These are phyloP conservation scores for Toxotes chatareus DNA, from an alignment of 2,113 vertebrate species.

Conservation along the genomic window DNA sequence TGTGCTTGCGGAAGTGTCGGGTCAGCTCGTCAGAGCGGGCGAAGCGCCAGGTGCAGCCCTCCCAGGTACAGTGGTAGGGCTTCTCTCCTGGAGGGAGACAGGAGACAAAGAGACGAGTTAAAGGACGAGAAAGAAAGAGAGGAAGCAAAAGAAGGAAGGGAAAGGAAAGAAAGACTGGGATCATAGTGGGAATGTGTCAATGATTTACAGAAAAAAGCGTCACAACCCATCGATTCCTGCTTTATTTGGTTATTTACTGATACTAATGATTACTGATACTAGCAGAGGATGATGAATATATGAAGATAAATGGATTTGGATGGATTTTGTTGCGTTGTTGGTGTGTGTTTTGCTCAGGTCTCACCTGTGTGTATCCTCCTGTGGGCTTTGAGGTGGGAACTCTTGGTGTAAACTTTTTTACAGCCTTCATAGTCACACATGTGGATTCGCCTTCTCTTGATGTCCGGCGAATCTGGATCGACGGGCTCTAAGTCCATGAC, in stretches of 20 bases:
- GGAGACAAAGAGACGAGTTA: background rate
- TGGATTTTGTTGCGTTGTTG: accelerated
- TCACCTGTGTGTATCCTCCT: conserved; percentile 96
- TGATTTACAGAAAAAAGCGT: background rate
- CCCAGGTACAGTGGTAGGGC: conserved; percentile 97
- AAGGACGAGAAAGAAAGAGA: background rate
- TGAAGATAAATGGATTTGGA: too few relatives aligned
- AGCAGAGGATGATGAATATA: too few relatives aligned
- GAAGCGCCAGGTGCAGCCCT: conserved; percentile 96
- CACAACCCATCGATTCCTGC: too few relatives aligned
- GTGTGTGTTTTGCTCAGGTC: background rate
- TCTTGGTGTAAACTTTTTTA: conserved; percentile 98
- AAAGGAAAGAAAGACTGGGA: background rate
- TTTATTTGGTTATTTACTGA: too few relatives aligned
- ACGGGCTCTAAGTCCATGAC: conserved; percentile 82
- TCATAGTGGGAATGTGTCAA: too few relatives aligned
- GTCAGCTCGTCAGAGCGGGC: conserved; percentile 97
- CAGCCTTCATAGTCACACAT: conserved; percentile 98
- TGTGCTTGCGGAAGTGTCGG: conserved; percentile 97
- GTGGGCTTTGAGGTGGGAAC: conserved; percentile 97
- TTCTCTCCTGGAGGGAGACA: conserved; percentile 90
- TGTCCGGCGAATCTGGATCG: conserved; percentile 88
- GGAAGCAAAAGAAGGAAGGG: background rate
- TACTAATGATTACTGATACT: too few relatives aligned
- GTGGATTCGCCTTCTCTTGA: conserved; percentile 95